Evolutionary conservation across 2,113 vertebrate species (phyloP).

Genomic region (Sander vitreus): DNA sequence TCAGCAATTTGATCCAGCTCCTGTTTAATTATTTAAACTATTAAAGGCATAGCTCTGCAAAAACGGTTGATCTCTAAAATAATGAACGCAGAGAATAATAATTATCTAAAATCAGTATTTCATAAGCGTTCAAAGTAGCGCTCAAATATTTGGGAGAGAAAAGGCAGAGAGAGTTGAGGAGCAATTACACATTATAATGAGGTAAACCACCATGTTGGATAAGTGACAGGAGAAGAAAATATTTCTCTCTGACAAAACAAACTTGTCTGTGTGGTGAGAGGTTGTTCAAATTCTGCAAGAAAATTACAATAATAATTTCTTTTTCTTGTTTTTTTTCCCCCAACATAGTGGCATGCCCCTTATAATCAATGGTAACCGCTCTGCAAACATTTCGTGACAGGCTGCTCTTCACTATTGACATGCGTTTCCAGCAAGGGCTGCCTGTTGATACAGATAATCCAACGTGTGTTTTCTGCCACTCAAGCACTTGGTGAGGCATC

Average conservation of each 20-base stretch:
- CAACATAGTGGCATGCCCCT: conserved; percentile 7
- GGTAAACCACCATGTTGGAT: conserved; percentile 54
- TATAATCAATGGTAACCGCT: conserved; percentile 32
- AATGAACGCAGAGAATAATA: background rate
- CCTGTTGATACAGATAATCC: conserved; percentile 76
- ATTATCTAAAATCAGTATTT: conserved; percentile 13
- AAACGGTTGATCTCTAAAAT: background rate
- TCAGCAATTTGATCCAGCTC: background rate
- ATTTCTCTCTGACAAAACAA: conserved; percentile 40
- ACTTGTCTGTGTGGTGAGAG: conserved; percentile 23
- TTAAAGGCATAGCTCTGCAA: conserved; percentile 18
- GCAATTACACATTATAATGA: conserved; percentile 53
- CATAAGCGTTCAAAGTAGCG: background rate
- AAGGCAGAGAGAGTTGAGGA: conserved; percentile 27
- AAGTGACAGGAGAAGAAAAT: conserved; percentile 45
- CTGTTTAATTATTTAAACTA: conserved; percentile 27
- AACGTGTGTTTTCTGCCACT: conserved; percentile 67
- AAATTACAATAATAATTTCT: conserved; percentile 10
- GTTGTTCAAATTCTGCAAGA: conserved; percentile 15
- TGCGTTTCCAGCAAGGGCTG: conserved; percentile 41
- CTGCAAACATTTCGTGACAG: conserved; percentile 64
- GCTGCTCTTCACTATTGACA: conserved; percentile 49
- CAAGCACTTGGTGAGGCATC: conserved; percentile 57
- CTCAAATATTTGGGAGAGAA: background rate
- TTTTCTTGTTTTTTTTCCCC: conserved; percentile 14